Base-by-base conservation (phyloP, 2,888 invertebrate species). In the Thumatha senex region DNA sequence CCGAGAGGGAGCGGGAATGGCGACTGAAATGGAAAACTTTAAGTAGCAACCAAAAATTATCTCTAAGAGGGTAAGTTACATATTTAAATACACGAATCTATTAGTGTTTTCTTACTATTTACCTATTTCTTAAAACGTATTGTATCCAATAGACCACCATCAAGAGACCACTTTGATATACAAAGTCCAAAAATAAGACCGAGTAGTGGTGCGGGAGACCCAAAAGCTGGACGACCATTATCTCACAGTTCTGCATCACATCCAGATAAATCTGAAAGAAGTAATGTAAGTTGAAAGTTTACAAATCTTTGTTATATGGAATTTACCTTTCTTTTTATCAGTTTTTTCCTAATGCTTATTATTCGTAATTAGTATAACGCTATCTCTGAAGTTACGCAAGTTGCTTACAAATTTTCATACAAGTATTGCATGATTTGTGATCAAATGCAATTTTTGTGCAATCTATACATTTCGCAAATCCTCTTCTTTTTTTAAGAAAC, bases 151-250 rank as follows among this genome's bases (percentile, higher is more conserved):
- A 81, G 78, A 35, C 13, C 7, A 35, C 13, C 7, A 24, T 44
- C 35, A 13, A 44, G 35, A 54, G 73, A 75, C 29, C 72, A 63
- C 24, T 63, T 55, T 42, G 76, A 78, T 29, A 40, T 57, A 38
- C 55, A 48, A 46, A 68, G 55, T 48, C 51, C 57, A 48, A 56
- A 62, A 30, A 54, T 74, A 15, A 75, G 77, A 29, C 75, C 75
- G 43, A 74, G 75, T n/a, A 78, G 74, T 56, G 84, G 78, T n/a
- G 79, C 76, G 0, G 86, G 86, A 0, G 88, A 88, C 40, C 81
- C 81, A 2, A 76, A 80, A 39, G 57, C 61, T 12, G 29, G n/a
- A 11, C 38, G 48, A 0, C 40, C 34, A 9, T 7, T 39, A 8
- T 29, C 39, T 18, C 39, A 14, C 7, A 44, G 24, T 3, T 34